Percentiles rank a stretch among this genome's conserved stretches.
These are phyloP conservation scores for Cancer borealis DNA, from an alignment of 2,888 invertebrate species.

Conservation along the genomic window DNA sequence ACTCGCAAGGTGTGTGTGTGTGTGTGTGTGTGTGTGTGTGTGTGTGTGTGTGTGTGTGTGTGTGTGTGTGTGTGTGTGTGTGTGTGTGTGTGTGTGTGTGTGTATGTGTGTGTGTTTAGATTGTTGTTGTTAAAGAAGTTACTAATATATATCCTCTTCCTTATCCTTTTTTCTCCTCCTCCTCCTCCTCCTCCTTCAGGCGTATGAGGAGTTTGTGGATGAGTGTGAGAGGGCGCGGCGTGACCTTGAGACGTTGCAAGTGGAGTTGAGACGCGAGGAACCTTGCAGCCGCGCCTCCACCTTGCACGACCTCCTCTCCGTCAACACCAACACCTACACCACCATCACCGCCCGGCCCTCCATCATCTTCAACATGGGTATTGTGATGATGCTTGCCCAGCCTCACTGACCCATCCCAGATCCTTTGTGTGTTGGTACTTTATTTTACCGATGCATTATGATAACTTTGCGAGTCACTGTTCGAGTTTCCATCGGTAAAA, in stretches of 20 bases:
- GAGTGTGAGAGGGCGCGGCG: conserved; percentile 83
- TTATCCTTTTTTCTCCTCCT: not conserved
- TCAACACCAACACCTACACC: conserved; percentile 73
- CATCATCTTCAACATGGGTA: conserved; percentile 75
- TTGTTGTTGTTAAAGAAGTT: too few relatives aligned
- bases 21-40: not conserved
- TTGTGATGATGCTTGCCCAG: too few relatives aligned
- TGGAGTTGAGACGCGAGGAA: conserved; percentile 82
- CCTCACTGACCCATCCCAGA: not conserved
- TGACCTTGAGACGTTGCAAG: conserved; percentile 84
- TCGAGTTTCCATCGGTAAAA: not conserved
- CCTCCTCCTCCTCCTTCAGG: conserved; percentile 80
- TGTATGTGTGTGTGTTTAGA: not conserved
- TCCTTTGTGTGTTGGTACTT: not conserved
- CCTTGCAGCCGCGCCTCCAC: conserved; percentile 82
- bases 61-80: not conserved
- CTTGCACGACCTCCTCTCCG: conserved; percentile 74
- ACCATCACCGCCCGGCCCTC: conserved; percentile 72
- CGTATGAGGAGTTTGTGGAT: conserved; percentile 85
- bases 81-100: not conserved
- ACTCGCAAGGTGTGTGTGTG: conserved; percentile 85
- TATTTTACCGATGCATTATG: not conserved
- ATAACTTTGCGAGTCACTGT: not conserved
- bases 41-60: not conserved
- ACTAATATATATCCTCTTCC: not conserved